These are phyloP conservation scores for Augochlorella aurata DNA, from an alignment of 2,888 invertebrate genomes.

Conservation along the genomic window DNA sequence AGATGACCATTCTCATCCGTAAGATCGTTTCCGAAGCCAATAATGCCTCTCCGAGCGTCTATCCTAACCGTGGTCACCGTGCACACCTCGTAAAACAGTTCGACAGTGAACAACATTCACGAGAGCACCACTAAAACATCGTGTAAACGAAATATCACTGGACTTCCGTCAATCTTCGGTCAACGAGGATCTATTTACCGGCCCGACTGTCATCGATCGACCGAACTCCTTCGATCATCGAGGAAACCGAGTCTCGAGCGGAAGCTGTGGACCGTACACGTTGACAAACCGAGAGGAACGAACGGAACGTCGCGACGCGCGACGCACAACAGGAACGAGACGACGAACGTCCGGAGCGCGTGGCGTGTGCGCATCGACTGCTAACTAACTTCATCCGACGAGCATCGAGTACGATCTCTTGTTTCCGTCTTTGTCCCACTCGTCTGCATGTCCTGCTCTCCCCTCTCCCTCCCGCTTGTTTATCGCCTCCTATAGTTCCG, in stretches of 20 bases:
- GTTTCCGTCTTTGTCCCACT: constrained; percentile 52
- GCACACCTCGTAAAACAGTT: background rate
- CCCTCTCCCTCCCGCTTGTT: constrained; percentile 40
- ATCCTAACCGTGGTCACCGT: background rate
- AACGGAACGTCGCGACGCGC: constrained; percentile 2
- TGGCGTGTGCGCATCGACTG: constrained; percentile 81
- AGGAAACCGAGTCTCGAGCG: constrained; percentile 41
- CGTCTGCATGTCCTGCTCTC: constrained; percentile 30
- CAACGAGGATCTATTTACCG: background rate
- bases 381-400: constrained; percentile 78
- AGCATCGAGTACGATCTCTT: constrained; percentile 69
- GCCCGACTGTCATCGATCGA: background rate
- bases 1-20: constrained; percentile 33
- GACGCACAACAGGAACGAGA: constrained; percentile 47
- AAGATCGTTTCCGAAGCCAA: background rate
- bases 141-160: background rate
- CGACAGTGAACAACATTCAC: background rate
- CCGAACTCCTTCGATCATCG: constrained; percentile 17
- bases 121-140: constrained; percentile 6
- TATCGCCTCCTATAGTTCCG: constrained; percentile 43
- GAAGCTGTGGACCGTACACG: constrained; percentile 63
- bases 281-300: constrained; percentile 39
- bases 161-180: constrained; percentile 7
- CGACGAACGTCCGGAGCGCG: constrained; percentile 76
- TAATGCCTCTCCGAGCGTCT: background rate